These are phyloP conservation scores for Urocyon cinereoargenteus DNA, from an alignment of 2,797 vertebrate species.

Conservation along the genomic window DNA sequence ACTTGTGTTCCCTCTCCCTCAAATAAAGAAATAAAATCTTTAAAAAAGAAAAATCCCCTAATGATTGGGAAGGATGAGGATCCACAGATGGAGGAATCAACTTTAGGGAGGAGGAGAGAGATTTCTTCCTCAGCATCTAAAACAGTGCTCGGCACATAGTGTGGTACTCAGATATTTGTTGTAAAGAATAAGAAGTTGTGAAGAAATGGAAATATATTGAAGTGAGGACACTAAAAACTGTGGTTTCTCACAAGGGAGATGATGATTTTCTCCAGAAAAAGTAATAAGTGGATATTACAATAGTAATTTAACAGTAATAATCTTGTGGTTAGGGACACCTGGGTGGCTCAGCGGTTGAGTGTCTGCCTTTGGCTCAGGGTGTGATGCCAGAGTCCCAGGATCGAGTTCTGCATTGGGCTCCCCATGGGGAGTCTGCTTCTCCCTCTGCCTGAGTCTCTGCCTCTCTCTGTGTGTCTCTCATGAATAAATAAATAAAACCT, in stretches of 20 bases:
- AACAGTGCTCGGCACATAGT: neutral
- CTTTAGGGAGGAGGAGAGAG: neutral
- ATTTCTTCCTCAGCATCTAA: neutral
- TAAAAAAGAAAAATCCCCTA: neutral
- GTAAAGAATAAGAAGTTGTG: neutral
- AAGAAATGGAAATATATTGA: slow-evolving; percentile 13
- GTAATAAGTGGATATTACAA: neutral
- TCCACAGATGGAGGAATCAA: neutral
- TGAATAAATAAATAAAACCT: no score
- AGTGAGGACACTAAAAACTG: neutral
- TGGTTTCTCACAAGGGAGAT: neutral
- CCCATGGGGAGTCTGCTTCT: no score
- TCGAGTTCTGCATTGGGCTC: no score
- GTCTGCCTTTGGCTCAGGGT: no score
- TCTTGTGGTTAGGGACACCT: no score
- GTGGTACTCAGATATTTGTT: neutral
- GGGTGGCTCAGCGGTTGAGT: no score
- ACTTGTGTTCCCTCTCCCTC: neutral
- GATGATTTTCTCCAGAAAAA: slow-evolving; percentile 4
- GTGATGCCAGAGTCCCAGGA: no score
- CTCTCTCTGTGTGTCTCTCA: no score
- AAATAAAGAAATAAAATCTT: neutral
- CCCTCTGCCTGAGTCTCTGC: no score
- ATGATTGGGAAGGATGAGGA: neutral
- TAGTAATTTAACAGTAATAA: neutral